Evolutionary conservation across 2,797 vertebrate species (phyloP), one percentile per base, ranked within the genome.

Genomic region (Pseudopleuronectes americanus): DNA sequence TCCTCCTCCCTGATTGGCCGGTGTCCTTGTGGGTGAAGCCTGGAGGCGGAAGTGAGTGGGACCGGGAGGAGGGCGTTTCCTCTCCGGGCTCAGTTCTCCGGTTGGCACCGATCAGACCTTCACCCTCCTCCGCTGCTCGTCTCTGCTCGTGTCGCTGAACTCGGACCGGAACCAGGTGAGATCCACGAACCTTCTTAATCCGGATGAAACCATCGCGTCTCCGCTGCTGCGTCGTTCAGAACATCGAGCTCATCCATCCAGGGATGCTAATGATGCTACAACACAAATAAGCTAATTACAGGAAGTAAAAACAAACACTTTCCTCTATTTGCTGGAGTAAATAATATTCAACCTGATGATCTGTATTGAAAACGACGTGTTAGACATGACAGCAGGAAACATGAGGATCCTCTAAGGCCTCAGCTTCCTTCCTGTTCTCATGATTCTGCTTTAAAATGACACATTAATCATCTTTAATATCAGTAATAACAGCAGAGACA

Each of bases 1-100:
- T 8, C 23, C 6, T 79, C 9, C 17, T 57, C 43, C 63, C 63
- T 82, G 83, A 94, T 94, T 93, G 91, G 92, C 19, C 21, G 4
- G 8, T 19, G 19, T 12, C 3, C 3, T 8, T 16, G 26, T 57
- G 52, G 38, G 9, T 24, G 16, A 28, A 1, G 0, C 24, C 6
- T 3, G 36, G 24, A 66, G 68, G 22, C 48, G 74, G 67, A 75
- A 55, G 69, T 74, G 56, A 75, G 71, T 2, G 62, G 43, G 0
- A 17, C 16, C 12, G 4, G 22, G 16, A 6, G 8, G 23, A 26
- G 12, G 17, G 6, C 3, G 19, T 58, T 21, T 24, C 12, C 5
- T 8, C 31, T 3, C 10, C 8, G 2, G 4, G 28, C 24, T 23
- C 53, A 1, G 2, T 28, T 1, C 26, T 10, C 28, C 61, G n/a